phyloP scores from a whole-genome alignment of 1,140 invertebrate species.

The Neodiprion lecontei region DNA sequence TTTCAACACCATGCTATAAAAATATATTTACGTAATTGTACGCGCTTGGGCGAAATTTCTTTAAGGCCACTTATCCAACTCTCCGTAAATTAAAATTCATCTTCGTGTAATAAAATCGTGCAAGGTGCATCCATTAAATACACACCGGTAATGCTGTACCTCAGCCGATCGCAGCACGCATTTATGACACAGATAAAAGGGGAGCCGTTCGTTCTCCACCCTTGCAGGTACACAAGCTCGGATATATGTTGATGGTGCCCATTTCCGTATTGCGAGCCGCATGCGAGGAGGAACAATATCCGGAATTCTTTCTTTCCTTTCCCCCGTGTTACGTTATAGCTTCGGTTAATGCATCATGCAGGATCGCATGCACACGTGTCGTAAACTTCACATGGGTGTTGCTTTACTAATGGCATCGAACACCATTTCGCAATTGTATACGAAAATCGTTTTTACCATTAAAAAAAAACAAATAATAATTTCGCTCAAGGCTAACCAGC shows the following conservation, averaged over 20 bases:
- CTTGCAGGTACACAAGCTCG: neutral
- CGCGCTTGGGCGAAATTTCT: too few relatives aligned
- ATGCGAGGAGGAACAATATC: conserved; percentile 5
- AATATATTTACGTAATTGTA: too few relatives aligned
- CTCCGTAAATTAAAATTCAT: too few relatives aligned
- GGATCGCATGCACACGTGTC: too few relatives aligned
- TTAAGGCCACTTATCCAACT: too few relatives aligned
- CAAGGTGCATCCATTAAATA: neutral
- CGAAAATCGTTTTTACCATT: neutral
- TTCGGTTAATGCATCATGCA: neutral
- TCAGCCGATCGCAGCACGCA: neutral
- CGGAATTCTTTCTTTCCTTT: neutral
- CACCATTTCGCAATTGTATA: neutral
- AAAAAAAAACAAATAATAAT: neutral
- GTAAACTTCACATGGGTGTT: neutral
- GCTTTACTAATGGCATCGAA: neutral
- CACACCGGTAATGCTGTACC: neutral
- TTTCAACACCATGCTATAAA: too few relatives aligned
- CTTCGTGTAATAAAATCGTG: neutral
- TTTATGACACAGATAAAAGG: neutral
- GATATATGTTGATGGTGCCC: neutral
- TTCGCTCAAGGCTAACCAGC: neutral
- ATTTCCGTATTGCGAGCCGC: neutral
- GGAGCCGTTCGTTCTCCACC: neutral
- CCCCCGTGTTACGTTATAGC: neutral